Percentiles rank a stretch among this genome's conserved stretches.
Conservation (phyloP, 2,888 invertebrate species). For the Pristionchus fissidentatus region DNA sequence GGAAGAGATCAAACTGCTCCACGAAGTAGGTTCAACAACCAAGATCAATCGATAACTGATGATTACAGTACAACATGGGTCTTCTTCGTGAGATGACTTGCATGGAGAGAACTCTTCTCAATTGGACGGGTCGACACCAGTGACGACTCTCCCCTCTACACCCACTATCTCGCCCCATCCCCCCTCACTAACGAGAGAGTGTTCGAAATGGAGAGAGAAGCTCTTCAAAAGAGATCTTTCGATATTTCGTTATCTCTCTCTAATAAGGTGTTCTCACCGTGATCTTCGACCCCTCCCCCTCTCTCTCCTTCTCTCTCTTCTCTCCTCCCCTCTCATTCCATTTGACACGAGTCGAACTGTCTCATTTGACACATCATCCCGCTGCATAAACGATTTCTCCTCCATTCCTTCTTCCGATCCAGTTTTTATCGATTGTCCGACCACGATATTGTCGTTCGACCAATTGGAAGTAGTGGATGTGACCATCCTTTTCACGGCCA, state of each 20-base stretch:
- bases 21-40: neutral
- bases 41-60: neutral
- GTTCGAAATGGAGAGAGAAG: conserved; percentile 4
- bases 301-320: conserved; percentile 7
- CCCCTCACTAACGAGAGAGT: neutral
- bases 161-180: neutral
- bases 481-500: neutral
- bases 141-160: neutral
- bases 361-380: neutral
- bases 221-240: conserved; percentile 6
- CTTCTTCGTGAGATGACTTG: neutral
- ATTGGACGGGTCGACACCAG: no score
- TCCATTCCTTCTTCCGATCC: neutral
- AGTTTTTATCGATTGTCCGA: conserved; percentile 26
- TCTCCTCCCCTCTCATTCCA: conserved; percentile 15
- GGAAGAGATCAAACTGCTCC: neutral
- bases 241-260: neutral
- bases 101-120: neutral
- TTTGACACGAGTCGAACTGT: conserved; percentile 25
- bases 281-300: conserved; percentile 22
- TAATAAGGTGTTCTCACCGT: neutral
- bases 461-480: neutral
- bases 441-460: neutral
- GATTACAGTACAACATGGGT: conserved; percentile 16
- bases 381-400: conserved; percentile 1